phyloP scores from a whole-genome alignment of 2,113 vertebrate genomes.

The Cephalopholis sonnerati region DNA sequence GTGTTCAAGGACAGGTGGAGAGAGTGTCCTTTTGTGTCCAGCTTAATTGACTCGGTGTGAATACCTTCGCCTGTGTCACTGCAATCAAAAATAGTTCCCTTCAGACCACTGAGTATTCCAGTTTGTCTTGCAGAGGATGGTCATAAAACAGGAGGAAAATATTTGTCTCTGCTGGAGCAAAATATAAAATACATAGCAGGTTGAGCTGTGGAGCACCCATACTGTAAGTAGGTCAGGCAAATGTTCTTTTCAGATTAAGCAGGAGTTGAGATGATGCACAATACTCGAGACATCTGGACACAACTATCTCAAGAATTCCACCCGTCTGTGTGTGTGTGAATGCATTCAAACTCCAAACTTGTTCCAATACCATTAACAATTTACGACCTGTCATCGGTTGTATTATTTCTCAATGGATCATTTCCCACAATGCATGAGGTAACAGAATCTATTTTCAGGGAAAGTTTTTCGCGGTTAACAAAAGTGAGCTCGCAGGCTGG shows the following conservation, averaged over 20 bases:
- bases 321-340: conserved; percentile 43
- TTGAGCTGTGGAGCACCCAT: conserved; percentile 43
- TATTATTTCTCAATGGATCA: conserved; percentile 54
- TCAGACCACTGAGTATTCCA: not conserved
- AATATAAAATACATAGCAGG: conserved; percentile 58
- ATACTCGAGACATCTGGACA: conserved; percentile 73
- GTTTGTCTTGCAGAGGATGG: conserved; percentile 39
- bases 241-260: conserved; percentile 65
- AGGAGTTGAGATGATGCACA: conserved; percentile 64
- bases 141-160: conserved; percentile 31
- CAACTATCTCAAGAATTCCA: conserved; percentile 64
- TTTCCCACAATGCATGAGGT: conserved; percentile 49
- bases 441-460: conserved; percentile 29
- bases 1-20: conserved; percentile 50
- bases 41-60: conserved; percentile 31
- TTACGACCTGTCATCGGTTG: conserved; percentile 47
- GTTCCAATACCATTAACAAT: conserved; percentile 55
- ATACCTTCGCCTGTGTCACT: conserved; percentile 18
- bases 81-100: conserved; percentile 33
- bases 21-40: conserved; percentile 49
- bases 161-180: conserved; percentile 27
- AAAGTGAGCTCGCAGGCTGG: conserved; percentile 31
- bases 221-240: conserved; percentile 74
- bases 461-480: conserved; percentile 28
- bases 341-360: conserved; percentile 54